Evolutionary conservation across 2,113 vertebrate genomes (phyloP).

Genomic region (Dinomys branickii): DNA sequence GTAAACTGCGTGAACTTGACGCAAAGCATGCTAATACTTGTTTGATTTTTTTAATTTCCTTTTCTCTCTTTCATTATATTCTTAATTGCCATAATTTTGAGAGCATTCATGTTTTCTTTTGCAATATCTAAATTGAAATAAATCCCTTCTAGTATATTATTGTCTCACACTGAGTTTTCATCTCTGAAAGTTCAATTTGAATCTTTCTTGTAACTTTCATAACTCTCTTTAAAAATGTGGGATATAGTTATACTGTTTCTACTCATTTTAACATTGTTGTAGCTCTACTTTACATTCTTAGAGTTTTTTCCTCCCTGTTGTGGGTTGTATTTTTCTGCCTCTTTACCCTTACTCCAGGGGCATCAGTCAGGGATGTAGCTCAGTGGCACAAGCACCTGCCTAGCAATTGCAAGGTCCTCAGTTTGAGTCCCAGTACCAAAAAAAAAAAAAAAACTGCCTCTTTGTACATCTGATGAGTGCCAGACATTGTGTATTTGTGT

Average conservation of each 20-base stretch:
- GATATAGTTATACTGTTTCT: not conserved
- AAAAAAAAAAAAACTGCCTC: no score
- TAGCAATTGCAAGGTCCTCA: no score
- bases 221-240: not conserved
- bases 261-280: not conserved
- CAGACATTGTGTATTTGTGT: not conserved
- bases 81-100: not conserved
- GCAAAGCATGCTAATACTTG: not conserved
- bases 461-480: not conserved
- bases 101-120: not conserved
- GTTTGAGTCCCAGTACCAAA: no score
- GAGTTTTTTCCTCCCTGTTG: not conserved
- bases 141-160: not conserved
- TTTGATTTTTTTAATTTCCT: not conserved
- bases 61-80: conserved; percentile 32
- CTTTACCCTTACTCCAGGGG: no score
- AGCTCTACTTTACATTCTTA: not conserved
- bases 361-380: no score
- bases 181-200: not conserved
- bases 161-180: not conserved
- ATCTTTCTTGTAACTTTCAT: not conserved
- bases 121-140: not conserved
- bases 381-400: no score
- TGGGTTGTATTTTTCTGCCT: not conserved
- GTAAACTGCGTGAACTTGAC: not conserved